Base-by-base conservation (phyloP, 2,113 vertebrate genomes). In the Trochalopteron elliotii region DNA sequence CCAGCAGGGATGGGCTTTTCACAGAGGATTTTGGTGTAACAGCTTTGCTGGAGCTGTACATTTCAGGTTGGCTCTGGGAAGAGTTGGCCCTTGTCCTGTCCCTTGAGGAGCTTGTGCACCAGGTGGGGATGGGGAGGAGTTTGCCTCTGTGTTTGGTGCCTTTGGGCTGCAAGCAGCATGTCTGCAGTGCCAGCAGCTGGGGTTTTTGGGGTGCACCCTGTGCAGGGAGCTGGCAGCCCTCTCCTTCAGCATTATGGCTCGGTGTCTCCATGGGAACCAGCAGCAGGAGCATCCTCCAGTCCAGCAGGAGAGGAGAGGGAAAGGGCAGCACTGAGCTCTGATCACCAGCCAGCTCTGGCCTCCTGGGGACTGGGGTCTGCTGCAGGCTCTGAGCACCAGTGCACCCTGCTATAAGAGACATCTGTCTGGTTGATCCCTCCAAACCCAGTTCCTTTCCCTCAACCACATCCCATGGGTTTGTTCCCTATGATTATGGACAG, bases 221-320 rank as follows among this genome's bases (percentile, higher is more conserved):
- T 0, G 0, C 75, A 68, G 44, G 79, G 49, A 90, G 79, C 37
- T 15, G 56, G 47, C 15, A 68, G 75, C 50, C 63, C 61, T 69
- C 16, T 0, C 30, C 49, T 47, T 65, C 5, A 0, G 39, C 89
- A 75, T 35, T 61, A 3, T 2, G 50, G 94, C 86, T 98, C 94
- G 13, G 55, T 56, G 92, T 98, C 95, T 92, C 98, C 97, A 98
- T 98, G 97, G 98, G 96, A 98, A 98, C 98, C 9, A 2, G 88
- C 94, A 94, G 94, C 47, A 50, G 89, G 80, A 93, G 71, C 76
- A 70, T 91, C 74, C 87, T 59, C 31, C 15, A 42, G 33, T 90
- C 91, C n/a, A 27, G 83, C 39, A 5, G 3, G 88, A 49, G 55
- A 78, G 47, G 55, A 82, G 28, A 40, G 60, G 53, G 35, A 27